Conservation (phyloP, 2,888 invertebrate species). For the Chaitophorus viminalis region DNA sequence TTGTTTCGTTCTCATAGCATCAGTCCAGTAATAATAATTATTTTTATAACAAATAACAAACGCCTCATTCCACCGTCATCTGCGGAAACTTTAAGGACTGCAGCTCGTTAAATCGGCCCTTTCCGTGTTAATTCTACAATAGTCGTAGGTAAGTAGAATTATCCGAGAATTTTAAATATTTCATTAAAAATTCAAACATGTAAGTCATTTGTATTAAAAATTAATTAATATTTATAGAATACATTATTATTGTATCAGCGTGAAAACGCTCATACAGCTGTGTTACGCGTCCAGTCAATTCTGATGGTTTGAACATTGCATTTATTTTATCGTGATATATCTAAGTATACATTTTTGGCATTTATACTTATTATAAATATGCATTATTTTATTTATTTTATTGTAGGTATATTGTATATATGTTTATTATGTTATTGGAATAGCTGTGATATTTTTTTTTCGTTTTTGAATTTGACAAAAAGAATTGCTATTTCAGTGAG, state of each 20-base stretch:
- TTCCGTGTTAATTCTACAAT: background rate
- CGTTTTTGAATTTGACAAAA: conserved; percentile 2
- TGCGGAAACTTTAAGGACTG: background rate
- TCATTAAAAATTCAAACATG: too few relatives aligned
- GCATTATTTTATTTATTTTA: too few relatives aligned
- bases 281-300: too few relatives aligned
- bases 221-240: too few relatives aligned
- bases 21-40: background rate
- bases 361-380: background rate
- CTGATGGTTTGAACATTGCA: background rate
- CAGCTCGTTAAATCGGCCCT: background rate
- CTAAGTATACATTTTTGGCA: background rate
- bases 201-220: too few relatives aligned
- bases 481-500: background rate
- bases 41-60: background rate
- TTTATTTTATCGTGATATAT: background rate
- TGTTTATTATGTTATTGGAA: background rate
- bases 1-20: background rate
- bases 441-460: background rate
- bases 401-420: too few relatives aligned
- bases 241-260: too few relatives aligned
- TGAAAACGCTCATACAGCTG: too few relatives aligned
- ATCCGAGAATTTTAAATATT: too few relatives aligned
- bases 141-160: too few relatives aligned
- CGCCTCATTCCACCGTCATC: background rate